phyloP scores from a whole-genome alignment of 2,888 invertebrate species.

The Orthonychiurus folsomi region DNA sequence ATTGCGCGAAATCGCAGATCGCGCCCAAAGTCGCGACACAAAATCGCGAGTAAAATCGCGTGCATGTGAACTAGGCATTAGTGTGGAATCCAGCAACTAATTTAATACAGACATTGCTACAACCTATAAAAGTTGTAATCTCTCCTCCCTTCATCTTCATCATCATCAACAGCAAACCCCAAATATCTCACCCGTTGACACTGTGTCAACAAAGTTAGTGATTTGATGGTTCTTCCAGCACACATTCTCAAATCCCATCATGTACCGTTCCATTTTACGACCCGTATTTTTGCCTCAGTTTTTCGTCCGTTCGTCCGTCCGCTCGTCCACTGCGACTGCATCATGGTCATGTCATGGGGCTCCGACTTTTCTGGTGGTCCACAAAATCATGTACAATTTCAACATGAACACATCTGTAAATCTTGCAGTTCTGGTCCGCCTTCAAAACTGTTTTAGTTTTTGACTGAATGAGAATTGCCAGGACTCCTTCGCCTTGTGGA shows the following conservation, averaged over 20 bases:
- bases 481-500: not conserved
- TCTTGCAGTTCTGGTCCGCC: too few relatives aligned
- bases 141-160: not conserved
- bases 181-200: not conserved
- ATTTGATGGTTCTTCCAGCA: not conserved
- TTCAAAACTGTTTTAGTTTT: not conserved
- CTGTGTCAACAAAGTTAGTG: not conserved
- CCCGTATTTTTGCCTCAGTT: too few relatives aligned
- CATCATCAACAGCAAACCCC: not conserved
- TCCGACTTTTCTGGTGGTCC: not conserved
- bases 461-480: not conserved
- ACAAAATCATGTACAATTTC: not conserved
- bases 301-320: too few relatives aligned
- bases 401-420: not conserved
- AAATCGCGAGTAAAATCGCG: too few relatives aligned
- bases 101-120: too few relatives aligned
- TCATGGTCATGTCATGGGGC: not conserved
- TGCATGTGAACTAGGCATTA: too few relatives aligned
- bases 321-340: too few relatives aligned
- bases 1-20: too few relatives aligned
- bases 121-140: too few relatives aligned
- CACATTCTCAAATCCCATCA: not conserved
- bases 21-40: too few relatives aligned
- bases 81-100: too few relatives aligned
- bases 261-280: too few relatives aligned